Conservation (phyloP, 1,140 invertebrate species). For the Ericerus pela region DNA sequence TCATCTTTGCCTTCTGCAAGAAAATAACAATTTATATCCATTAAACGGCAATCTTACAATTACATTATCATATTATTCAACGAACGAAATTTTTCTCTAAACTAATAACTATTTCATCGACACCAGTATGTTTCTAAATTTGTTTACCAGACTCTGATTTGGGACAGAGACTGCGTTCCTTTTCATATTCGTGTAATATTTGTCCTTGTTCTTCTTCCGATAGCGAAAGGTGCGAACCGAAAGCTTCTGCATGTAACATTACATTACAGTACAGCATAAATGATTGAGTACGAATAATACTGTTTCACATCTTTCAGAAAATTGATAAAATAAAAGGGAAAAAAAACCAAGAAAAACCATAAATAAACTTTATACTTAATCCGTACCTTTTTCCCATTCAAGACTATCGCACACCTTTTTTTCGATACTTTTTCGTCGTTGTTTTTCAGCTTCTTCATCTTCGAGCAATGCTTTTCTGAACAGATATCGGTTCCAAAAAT, state of each 20-base stretch:
- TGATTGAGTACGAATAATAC: neutral
- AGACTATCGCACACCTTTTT: constrained; percentile 20
- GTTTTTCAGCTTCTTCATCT: constrained; percentile 26
- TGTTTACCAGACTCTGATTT: constrained; percentile 4
- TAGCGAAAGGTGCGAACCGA: constrained; percentile 20
- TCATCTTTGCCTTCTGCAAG: neutral
- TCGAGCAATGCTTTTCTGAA: constrained; percentile 27
- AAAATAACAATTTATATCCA: too few relatives aligned
- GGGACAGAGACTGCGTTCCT: constrained; percentile 19
- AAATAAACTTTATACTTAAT: constrained; percentile 13
- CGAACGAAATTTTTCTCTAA: neutral
- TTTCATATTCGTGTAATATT: constrained; percentile 23
- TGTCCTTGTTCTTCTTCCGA: constrained; percentile 26
- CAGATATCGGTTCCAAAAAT: constrained; percentile 27
- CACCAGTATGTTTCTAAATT: neutral
- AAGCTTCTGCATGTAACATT: constrained; percentile 15
- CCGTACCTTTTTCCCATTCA: constrained; percentile 25
- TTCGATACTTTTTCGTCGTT: constrained; percentile 21
- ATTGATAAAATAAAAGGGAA: neutral
- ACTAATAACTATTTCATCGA: neutral
- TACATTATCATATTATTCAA: neutral
- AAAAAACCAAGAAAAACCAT: constrained; percentile 1
- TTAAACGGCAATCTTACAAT: too few relatives aligned
- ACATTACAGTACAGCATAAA: neutral
- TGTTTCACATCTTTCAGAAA: neutral